A percentile compares a stretch with the other conserved stretches of the same genome.
Evolutionary conservation across 2,797 vertebrate species (phyloP).

Genomic region (Neoniphon sammara): DNA sequence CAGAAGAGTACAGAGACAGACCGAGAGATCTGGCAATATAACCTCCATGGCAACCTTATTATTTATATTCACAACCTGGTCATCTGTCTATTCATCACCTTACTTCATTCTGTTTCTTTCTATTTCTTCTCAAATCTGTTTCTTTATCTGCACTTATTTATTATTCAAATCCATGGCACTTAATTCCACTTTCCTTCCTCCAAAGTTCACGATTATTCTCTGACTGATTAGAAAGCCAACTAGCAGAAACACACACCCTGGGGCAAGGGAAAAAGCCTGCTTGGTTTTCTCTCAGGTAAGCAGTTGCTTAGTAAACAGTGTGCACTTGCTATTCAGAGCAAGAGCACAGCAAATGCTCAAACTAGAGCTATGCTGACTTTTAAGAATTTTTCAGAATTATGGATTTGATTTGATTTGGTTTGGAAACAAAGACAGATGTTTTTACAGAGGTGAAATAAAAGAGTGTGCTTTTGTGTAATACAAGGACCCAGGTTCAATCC

Average conservation of each 20-base stretch:
- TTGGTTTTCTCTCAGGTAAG: slow-evolving; percentile 12
- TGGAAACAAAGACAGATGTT: too few relatives aligned
- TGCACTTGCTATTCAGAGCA: slow-evolving; percentile 33
- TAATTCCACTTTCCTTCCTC: slow-evolving; percentile 22
- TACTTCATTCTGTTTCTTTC: neutral
- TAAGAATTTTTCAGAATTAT: neutral
- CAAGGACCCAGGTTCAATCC: too few relatives aligned
- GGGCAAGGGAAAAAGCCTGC: slow-evolving; percentile 14
- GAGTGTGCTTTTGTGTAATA: too few relatives aligned
- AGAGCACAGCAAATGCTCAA: slow-evolving; percentile 29
- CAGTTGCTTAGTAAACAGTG: slow-evolving; percentile 20
- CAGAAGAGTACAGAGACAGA: too few relatives aligned
- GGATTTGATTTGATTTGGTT: too few relatives aligned
- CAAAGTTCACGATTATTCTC: neutral
- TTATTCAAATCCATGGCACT: slow-evolving; percentile 29
- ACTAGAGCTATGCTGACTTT: neutral
- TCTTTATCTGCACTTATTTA: slow-evolving; percentile 12
- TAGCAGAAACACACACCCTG: slow-evolving; percentile 21
- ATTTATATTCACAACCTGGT: slow-evolving; percentile 6
- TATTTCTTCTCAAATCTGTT: neutral
- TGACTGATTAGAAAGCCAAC: slow-evolving; percentile 40
- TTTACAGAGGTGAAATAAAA: slow-evolving; percentile 13
- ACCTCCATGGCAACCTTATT: slow-evolving; percentile 19
- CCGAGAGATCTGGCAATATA: neutral
- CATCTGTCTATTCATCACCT: slow-evolving; percentile 18